These are phyloP conservation scores for Bettongia penicillata DNA, from an alignment of 2,113 vertebrate species.

Conservation along the genomic window DNA sequence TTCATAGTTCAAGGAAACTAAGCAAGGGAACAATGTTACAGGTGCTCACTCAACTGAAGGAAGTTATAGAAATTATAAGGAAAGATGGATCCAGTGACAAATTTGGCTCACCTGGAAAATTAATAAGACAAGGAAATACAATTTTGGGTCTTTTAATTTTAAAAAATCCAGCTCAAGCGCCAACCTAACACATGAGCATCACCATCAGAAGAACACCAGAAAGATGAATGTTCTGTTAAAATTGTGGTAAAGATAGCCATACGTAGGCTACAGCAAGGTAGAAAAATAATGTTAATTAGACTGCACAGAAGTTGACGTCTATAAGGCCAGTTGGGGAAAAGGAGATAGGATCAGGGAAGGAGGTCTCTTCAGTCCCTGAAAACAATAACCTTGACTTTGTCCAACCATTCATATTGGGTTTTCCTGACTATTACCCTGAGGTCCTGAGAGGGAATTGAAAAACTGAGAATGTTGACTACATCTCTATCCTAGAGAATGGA, in stretches of 20 bases:
- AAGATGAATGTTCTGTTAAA: too few relatives aligned
- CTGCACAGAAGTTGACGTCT: too few relatives aligned
- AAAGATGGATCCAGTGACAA: not conserved
- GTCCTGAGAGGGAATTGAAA: not conserved
- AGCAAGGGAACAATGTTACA: not conserved
- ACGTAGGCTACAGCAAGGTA: too few relatives aligned
- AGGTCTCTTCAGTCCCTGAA: not conserved
- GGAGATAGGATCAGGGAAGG: not conserved
- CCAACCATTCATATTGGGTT: not conserved
- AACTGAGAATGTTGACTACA: not conserved
- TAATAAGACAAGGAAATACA: not conserved
- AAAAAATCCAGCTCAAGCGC: too few relatives aligned
- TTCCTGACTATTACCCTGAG: not conserved
- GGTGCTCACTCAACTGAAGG: not conserved
- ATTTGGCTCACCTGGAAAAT: not conserved
- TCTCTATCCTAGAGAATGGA: not conserved
- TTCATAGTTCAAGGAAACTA: not conserved
- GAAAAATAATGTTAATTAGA: too few relatives aligned
- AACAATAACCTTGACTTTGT: not conserved
- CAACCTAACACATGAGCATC: too few relatives aligned
- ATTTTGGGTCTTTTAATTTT: not conserved
- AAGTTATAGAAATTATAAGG: not conserved
- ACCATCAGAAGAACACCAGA: too few relatives aligned
- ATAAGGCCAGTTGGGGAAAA: too few relatives aligned
- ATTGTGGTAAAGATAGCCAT: too few relatives aligned